phyloP scores from a whole-genome alignment of 1,140 invertebrate species.

The Bursaphelenchus mucronatus region DNA sequence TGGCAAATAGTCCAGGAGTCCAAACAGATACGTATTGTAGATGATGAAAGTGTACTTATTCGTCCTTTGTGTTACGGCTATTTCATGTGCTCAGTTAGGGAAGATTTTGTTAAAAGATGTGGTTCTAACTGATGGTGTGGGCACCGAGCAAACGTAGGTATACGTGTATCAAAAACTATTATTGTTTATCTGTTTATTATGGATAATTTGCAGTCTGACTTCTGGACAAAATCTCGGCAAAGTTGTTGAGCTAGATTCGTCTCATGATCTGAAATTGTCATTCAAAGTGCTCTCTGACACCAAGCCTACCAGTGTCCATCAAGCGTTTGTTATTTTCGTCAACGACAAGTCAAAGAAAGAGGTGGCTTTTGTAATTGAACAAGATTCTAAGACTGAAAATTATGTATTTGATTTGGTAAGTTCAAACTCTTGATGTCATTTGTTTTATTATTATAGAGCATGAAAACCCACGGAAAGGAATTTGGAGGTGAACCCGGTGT shows the following conservation, averaged over 20 bases:
- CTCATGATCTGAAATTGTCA: slow-evolving; percentile 71
- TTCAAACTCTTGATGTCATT: slow-evolving; percentile 11
- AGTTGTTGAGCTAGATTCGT: slow-evolving; percentile 2
- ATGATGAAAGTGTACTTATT: no score
- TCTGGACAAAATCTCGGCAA: slow-evolving; percentile 13
- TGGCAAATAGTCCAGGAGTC: no score
- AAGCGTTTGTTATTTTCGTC: slow-evolving; percentile 77
- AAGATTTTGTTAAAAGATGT: slow-evolving; percentile 13
- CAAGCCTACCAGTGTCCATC: slow-evolving; percentile 72
- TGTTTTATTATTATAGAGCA: slow-evolving; percentile 68
- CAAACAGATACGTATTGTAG: no score
- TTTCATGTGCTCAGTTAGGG: no score
- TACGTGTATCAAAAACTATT: background rate
- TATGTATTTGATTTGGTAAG: slow-evolving; percentile 68
- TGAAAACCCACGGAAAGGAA: slow-evolving; percentile 73
- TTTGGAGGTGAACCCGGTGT: slow-evolving; percentile 73
- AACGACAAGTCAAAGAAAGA: slow-evolving; percentile 71
- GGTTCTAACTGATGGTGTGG: slow-evolving; percentile 3
- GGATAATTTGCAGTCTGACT: background rate
- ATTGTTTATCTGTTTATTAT: background rate
- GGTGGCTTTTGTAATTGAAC: slow-evolving; percentile 87
- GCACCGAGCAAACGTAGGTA: slow-evolving; percentile 10
- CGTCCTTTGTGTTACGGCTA: no score
- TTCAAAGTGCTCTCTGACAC: slow-evolving; percentile 74
- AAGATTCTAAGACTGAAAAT: slow-evolving; percentile 70